Evolutionary conservation across 1,140 invertebrate species (phyloP).

Genomic region (Eueides isabella): DNA sequence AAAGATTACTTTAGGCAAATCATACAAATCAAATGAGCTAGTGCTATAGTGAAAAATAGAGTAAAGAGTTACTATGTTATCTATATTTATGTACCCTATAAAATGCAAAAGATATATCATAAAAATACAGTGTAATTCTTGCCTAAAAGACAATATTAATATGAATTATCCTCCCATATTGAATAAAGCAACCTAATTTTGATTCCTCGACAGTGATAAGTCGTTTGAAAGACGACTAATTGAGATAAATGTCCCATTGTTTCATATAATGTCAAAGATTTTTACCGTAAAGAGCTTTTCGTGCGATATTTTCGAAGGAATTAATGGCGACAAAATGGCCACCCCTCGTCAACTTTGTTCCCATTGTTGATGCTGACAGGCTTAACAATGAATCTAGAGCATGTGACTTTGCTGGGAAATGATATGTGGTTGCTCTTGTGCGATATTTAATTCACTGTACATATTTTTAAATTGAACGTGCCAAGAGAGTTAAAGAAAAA

Average conservation of each 20-base stretch:
- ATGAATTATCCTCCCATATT: neutral
- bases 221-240: neutral
- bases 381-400: constrained; percentile 10
- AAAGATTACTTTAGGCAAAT: too few relatives aligned
- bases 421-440: neutral
- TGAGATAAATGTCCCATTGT: constrained; percentile 3
- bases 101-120: too few relatives aligned
- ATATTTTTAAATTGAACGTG: constrained; percentile 1
- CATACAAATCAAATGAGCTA: too few relatives aligned
- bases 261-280: neutral
- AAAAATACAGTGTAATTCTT: neutral
- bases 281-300: constrained; percentile 5
- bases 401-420: constrained; percentile 15
- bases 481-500: neutral
- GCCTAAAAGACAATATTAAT: neutral
- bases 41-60: too few relatives aligned
- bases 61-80: too few relatives aligned
- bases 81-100: neutral
- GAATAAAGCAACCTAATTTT: neutral
- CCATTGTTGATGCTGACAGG: constrained; percentile 40
- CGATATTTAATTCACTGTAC: neutral
- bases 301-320: constrained; percentile 36
- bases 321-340: constrained; percentile 45
- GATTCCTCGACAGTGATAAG: neutral
- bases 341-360: constrained; percentile 37